phyloP scores from a whole-genome alignment of 2,888 invertebrate genomes.

The Dioctria linearis region DNA sequence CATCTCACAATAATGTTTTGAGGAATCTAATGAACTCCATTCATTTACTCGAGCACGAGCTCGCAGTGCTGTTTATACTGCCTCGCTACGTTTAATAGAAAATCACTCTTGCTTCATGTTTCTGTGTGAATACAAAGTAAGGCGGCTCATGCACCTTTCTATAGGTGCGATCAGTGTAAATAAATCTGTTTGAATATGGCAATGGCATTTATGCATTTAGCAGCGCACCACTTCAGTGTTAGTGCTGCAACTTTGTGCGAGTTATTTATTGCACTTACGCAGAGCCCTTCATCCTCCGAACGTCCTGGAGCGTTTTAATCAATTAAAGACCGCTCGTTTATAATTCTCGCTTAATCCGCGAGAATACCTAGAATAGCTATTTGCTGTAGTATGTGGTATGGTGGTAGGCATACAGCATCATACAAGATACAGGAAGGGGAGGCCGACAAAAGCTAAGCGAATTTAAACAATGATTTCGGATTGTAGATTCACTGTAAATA shows the following conservation, averaged over 20 bases:
- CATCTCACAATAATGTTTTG: slow-evolving; percentile 3
- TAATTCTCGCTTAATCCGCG: slow-evolving; percentile 38
- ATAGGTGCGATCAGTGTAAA: slow-evolving; percentile 30
- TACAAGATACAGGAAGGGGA: not conserved
- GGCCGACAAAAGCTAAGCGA: slow-evolving; percentile 2
- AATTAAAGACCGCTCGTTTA: slow-evolving; percentile 41
- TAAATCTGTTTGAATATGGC: slow-evolving; percentile 46
- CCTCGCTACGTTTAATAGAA: slow-evolving; percentile 6
- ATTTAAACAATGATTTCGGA: slow-evolving; percentile 30
- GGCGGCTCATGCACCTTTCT: slow-evolving; percentile 32
- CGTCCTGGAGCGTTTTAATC: slow-evolving; percentile 42
- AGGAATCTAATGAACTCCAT: slow-evolving; percentile 19
- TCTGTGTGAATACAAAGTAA: slow-evolving; percentile 23
- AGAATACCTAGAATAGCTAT: not conserved
- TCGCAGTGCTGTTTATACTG: slow-evolving; percentile 2
- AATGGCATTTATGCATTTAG: not conserved
- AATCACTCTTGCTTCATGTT: slow-evolving; percentile 21
- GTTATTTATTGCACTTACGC: slow-evolving; percentile 18
- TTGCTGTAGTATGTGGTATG: not conserved
- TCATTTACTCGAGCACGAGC: not conserved
- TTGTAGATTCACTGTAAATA: not conserved
- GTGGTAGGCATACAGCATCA: not conserved
- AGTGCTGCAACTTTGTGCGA: slow-evolving; percentile 16
- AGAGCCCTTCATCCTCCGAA: slow-evolving; percentile 17
- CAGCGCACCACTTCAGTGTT: slow-evolving; percentile 14